Evolutionary conservation across 2,888 invertebrate genomes (phyloP).

Genomic region (Drosophila niveifrons): DNA sequence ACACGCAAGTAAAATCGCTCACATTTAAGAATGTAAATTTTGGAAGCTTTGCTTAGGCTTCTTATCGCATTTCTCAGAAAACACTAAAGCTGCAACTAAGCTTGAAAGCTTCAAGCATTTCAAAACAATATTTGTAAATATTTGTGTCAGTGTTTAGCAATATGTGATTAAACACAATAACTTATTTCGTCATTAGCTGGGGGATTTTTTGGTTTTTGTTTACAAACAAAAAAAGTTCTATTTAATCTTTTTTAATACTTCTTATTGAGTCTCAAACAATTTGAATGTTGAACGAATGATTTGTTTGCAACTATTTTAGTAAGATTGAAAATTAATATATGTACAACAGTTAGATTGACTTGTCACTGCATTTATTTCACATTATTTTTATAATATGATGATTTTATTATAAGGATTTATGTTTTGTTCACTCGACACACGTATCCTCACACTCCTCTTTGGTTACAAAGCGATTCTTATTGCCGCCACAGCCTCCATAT

Average conservation of each 20-base stretch:
- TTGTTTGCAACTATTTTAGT: too few relatives aligned
- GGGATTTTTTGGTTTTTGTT: not conserved
- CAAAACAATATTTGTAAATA: constrained; percentile 1
- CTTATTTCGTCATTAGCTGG: not conserved
- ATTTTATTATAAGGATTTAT: too few relatives aligned
- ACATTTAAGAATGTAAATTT: constrained; percentile 2
- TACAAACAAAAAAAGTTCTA: not conserved
- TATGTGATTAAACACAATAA: not conserved
- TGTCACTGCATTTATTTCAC: too few relatives aligned
- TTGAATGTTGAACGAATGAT: too few relatives aligned
- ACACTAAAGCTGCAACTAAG: not conserved
- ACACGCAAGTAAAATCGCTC: too few relatives aligned
- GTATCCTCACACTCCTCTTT: constrained; percentile 10
- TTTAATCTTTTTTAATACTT: too few relatives aligned
- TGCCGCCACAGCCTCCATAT: constrained; percentile 54
- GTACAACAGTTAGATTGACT: too few relatives aligned
- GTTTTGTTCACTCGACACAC: constrained; percentile 5
- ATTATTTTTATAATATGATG: too few relatives aligned
- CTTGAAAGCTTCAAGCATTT: constrained; percentile 7
- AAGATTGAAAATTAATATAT: too few relatives aligned
- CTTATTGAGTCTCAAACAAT: too few relatives aligned
- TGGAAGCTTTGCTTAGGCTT: constrained; percentile 4
- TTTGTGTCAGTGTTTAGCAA: constrained; percentile 1
- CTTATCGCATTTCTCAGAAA: constrained; percentile 10
- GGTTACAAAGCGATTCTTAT: constrained; percentile 21